Evolutionary conservation across 53 echinoderm and acorn worm genomes (phyloP).

Genomic region (Holothuria scabra): DNA sequence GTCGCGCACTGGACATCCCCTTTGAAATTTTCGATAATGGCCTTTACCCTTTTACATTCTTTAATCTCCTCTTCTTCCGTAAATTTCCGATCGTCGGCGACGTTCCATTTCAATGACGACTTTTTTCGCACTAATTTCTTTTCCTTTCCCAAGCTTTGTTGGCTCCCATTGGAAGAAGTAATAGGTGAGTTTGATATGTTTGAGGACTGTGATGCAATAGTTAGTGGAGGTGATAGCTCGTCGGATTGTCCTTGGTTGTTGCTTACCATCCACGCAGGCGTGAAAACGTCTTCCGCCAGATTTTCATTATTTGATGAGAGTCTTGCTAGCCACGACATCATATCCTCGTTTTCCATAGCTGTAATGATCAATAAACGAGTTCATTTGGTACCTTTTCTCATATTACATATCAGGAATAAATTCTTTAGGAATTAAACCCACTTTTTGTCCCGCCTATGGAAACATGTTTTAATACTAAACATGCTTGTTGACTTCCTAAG

Average conservation of each 20-base stretch:
- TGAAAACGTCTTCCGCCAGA: not conserved
- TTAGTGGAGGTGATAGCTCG: not conserved
- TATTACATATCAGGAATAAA: no score
- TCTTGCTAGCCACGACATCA: conserved; percentile 12
- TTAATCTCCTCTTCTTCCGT: conserved; percentile 77
- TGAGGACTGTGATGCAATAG: not conserved
- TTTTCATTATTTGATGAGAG: not conserved
- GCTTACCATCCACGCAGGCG: not conserved
- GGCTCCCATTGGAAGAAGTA: not conserved
- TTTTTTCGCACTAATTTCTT: conserved; percentile 74
- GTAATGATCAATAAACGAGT: not conserved
- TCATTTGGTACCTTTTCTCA: no score
- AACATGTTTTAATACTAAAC: no score
- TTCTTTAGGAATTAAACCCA: no score
- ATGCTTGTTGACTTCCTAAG: no score
- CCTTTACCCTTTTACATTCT: conserved; percentile 78
- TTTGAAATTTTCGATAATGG: not conserved
- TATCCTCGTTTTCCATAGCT: conserved; percentile 6
- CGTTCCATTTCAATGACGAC: conserved; percentile 83
- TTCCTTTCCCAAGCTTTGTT: conserved; percentile 41
- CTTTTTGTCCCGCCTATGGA: no score
- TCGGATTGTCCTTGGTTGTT: not conserved
- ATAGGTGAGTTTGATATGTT: not conserved
- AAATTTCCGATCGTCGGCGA: conserved; percentile 65
- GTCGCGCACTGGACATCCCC: not conserved